These are phyloP conservation scores for Saturnia pavonia DNA, from an alignment of 2,888 invertebrate species.

Conservation along the genomic window DNA sequence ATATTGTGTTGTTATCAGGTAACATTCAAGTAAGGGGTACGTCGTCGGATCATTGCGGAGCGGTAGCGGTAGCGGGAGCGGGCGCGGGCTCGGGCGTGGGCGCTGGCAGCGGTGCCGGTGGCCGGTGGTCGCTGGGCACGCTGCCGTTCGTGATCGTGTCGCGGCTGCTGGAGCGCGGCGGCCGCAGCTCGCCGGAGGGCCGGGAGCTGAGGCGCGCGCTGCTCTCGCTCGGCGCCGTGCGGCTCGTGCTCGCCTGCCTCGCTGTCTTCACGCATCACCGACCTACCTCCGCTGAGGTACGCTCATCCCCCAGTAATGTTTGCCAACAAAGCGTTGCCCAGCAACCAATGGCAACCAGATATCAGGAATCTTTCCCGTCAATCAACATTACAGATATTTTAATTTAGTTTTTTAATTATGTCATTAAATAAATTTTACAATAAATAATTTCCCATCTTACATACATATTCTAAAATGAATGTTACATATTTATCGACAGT, in stretches of 20 bases:
- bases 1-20: slow-evolving; percentile 54
- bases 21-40: slow-evolving; percentile 60
- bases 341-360: no score
- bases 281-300: slow-evolving; percentile 67
- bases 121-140: slow-evolving; percentile 70
- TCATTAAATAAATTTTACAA: no score
- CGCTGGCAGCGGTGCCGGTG: slow-evolving; percentile 32
- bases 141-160: slow-evolving; percentile 91
- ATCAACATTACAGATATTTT: no score
- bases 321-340: no score
- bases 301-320: background rate
- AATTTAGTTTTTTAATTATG: no score
- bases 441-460: no score
- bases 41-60: slow-evolving; percentile 1
- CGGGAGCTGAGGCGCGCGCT: slow-evolving; percentile 87
- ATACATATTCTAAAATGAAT: no score
- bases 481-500: no score
- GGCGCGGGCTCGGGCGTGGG: slow-evolving; percentile 25
- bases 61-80: slow-evolving; percentile 26
- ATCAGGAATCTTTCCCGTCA: no score
- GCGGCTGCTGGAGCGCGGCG: slow-evolving; percentile 90
- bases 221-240: slow-evolving; percentile 91
- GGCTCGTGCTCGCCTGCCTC: slow-evolving; percentile 92
- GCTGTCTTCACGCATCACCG: slow-evolving; percentile 94
- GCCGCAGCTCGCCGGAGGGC: slow-evolving; percentile 84